These are phyloP conservation scores for Antedon bifida DNA, from an alignment of 35 echinoderm and acorn worm species.

Conservation along the genomic window DNA sequence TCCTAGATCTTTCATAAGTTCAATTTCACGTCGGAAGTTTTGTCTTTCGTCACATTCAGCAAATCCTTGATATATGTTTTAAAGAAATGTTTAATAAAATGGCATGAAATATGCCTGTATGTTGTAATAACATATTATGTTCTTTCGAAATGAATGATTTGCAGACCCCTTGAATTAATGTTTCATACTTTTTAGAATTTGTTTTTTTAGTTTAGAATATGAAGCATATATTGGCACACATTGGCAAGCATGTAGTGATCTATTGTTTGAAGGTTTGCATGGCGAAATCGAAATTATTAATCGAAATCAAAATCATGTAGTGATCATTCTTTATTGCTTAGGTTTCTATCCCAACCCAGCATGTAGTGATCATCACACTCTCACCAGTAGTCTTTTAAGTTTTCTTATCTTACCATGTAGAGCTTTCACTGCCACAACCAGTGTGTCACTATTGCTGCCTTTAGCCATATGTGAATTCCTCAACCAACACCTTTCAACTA, in stretches of 20 bases:
- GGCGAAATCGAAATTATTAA: too few species aligned
- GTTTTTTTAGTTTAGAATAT: too few species aligned
- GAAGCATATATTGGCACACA: too few species aligned
- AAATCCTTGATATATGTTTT: constrained; percentile 34
- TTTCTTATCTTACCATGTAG: constrained; percentile 74
- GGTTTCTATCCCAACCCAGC: too few species aligned
- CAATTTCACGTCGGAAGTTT: constrained; percentile 78
- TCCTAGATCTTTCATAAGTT: constrained; percentile 87
- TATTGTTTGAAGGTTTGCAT: too few species aligned
- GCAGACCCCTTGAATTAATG: too few species aligned
- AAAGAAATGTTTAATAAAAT: not conserved
- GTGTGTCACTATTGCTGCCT: constrained; percentile 30
- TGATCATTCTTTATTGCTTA: too few species aligned
- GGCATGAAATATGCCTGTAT: not conserved
- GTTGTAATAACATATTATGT: not conserved
- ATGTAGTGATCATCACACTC: too few species aligned
- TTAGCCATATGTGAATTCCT: constrained; percentile 28
- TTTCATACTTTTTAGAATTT: too few species aligned
- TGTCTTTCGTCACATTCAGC: constrained; percentile 62
- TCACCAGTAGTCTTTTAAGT: too few species aligned
- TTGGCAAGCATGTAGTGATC: too few species aligned
- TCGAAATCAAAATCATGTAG: too few species aligned
- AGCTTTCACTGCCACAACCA: constrained; percentile 71
- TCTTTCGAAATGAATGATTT: not conserved
- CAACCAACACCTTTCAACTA: constrained; percentile 43